Percentiles rank a stretch among this genome's conserved stretches.
These are phyloP conservation scores for Lithophane semibrunnea DNA, from an alignment of 2,888 invertebrate genomes.

Conservation along the genomic window DNA sequence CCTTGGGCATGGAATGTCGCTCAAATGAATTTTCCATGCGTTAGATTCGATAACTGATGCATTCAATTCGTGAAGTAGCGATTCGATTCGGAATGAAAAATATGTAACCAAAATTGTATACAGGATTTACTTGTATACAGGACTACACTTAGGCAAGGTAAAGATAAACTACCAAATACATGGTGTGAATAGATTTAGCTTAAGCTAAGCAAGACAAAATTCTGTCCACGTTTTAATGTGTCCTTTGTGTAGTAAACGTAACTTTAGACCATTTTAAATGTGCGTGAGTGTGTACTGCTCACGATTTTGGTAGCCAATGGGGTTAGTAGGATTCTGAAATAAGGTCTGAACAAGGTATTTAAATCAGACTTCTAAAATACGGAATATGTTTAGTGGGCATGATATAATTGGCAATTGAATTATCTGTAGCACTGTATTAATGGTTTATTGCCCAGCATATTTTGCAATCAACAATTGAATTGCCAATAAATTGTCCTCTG, in stretches of 20 bases:
- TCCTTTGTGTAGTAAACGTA: conserved; percentile 35
- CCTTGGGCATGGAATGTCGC: conserved; percentile 73
- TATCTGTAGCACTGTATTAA: neutral
- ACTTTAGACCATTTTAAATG: conserved; percentile 22
- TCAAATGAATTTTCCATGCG: conserved; percentile 62
- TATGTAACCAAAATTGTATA: neutral
- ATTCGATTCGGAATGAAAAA: conserved; percentile 8
- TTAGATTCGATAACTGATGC: conserved; percentile 50
- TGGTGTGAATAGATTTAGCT: conserved; percentile 12
- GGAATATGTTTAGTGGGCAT: too few relatives aligned
- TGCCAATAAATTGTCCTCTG: conserved; percentile 10
- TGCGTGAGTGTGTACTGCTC: conserved; percentile 20
- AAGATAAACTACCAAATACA: neutral
- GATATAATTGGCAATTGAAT: conserved; percentile 1
- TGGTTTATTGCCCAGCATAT: conserved; percentile 8
- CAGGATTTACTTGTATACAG: neutral
- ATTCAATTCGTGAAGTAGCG: conserved; percentile 21
- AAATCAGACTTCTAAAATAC: conserved; percentile 15
- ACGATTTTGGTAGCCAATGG: conserved; percentile 24
- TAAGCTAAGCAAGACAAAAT: conserved; percentile 8
- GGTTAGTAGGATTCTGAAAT: conserved; percentile 44
- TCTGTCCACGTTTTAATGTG: conserved; percentile 49
- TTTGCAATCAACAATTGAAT: neutral
- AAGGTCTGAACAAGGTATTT: conserved; percentile 14
- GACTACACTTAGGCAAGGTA: neutral